Conservation (phyloP, 2,888 invertebrate species). For the Melinopterus prodromus region DNA sequence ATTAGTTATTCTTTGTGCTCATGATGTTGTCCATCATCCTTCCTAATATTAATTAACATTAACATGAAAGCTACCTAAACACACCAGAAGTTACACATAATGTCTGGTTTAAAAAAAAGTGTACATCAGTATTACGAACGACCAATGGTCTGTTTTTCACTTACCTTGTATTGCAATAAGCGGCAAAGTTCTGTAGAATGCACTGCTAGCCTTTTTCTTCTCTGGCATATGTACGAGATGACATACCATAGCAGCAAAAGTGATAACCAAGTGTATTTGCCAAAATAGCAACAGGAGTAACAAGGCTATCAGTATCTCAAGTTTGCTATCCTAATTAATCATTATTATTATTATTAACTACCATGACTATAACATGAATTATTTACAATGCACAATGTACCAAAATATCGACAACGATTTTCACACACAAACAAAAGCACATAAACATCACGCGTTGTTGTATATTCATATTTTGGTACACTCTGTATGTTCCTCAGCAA, state of each 20-base stretch:
- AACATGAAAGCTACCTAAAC: too few relatives aligned
- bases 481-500: not conserved
- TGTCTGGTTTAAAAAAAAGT: not conserved
- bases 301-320: constrained; percentile 28
- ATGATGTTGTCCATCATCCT: too few relatives aligned
- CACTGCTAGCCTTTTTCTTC: constrained; percentile 15
- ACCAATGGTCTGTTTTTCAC: not conserved
- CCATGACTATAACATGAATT: too few relatives aligned
- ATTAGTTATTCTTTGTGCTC: too few relatives aligned
- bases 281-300: constrained; percentile 25
- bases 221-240: constrained; percentile 23
- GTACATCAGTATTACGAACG: not conserved
- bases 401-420: too few relatives aligned
- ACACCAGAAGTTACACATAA: too few relatives aligned
- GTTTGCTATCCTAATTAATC: constrained; percentile 23
- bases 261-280: constrained; percentile 32
- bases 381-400: too few relatives aligned
- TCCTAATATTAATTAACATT: too few relatives aligned
- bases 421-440: not conserved
- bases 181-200: constrained; percentile 27
- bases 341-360: not conserved
- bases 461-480: not conserved
- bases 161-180: constrained; percentile 30
- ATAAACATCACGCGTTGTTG: not conserved
- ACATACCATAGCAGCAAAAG: constrained; percentile 24